A percentile compares a stretch with the other conserved stretches of the same genome.
phyloP scores from a whole-genome alignment of 2,113 vertebrate species.

The Callionymus lyra region DNA sequence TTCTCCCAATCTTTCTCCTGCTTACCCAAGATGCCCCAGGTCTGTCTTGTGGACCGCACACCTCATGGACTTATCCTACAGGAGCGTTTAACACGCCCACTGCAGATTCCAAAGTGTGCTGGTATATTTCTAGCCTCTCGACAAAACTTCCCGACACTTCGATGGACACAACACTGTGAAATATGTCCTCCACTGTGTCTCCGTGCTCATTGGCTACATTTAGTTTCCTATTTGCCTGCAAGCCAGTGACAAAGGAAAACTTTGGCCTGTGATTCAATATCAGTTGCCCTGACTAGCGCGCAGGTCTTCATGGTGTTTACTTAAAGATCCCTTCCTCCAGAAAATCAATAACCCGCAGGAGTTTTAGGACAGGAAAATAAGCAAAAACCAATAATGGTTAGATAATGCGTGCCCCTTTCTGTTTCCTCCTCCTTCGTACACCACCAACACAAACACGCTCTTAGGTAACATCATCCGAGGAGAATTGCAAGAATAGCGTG shows the following conservation, averaged over 20 bases:
- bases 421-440: constrained; percentile 40
- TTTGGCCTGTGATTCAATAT: constrained; percentile 46
- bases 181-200: constrained; percentile 29
- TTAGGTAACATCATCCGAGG: constrained; percentile 24
- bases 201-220: constrained; percentile 43
- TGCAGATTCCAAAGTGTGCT: constrained; percentile 34
- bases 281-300: constrained; percentile 26
- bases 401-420: constrained; percentile 44
- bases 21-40: constrained; percentile 67
- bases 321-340: constrained; percentile 52
- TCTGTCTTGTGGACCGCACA: constrained; percentile 36
- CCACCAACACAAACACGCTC: constrained; percentile 41
- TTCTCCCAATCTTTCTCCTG: constrained; percentile 58
- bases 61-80: constrained; percentile 13
- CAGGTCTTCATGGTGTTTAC: constrained; percentile 32
- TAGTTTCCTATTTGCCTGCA: constrained; percentile 44
- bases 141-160: constrained; percentile 40
- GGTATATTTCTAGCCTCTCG: constrained; percentile 40
- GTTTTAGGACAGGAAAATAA: constrained; percentile 53
- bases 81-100: constrained; percentile 32
- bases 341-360: constrained; percentile 58
- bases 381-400: constrained; percentile 50
- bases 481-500: constrained; percentile 15
- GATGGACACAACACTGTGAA: constrained; percentile 31
- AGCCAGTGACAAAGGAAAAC: constrained; percentile 44